Base-by-base conservation (phyloP, 2,888 invertebrate genomes). In the Notocelia uddmanniana region DNA sequence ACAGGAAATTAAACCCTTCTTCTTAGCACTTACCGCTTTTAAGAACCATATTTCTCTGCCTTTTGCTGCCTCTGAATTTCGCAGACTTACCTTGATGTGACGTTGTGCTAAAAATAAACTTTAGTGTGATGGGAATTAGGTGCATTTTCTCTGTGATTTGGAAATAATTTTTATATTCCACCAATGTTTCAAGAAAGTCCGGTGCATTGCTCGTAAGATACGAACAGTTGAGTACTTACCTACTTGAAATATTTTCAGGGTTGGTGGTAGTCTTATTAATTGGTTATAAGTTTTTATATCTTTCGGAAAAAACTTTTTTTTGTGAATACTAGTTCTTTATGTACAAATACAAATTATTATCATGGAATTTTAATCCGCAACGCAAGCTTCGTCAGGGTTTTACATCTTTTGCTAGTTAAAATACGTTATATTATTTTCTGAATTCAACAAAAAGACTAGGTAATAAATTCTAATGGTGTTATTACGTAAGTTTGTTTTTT, bases 1-100 rank as follows among this genome's bases (percentile, higher is more conserved):
- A 85, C 82, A 83, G 87, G 85, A 89, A 87, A 86, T 86, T 86
- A 86, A 88, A 80, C 82, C 82, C 79, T 83, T 84, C 81, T 84
- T 79, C 83, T 78, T 78, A 73, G 76, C 77, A 76, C 76, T 75
- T 80, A 78, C 75, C 74, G 75, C 75, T 80, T 81, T 78, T 76
- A 80, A 81, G 82, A 83, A 76, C 78, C 80, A 85, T 83, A 85
- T 84, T 88, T 81, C 81, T 83, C 81, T 85, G 82, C 79, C 74
- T n/a, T 75, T 78, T 73, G 76, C 68, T 67, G 70, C 71, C 73
- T 74, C 68, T 75, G 74, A 75, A 75, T 74, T 73, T 77, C 78
- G 75, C 79, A 74, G 77, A 77, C 78, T 81, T 80, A 80, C 80
- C 79, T 81, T 78, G 75, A 74, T 63, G 68, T 68, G 19, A 58